These are phyloP conservation scores for Nemotelus pantherinus DNA, from an alignment of 2,888 invertebrate genomes.

Conservation along the genomic window DNA sequence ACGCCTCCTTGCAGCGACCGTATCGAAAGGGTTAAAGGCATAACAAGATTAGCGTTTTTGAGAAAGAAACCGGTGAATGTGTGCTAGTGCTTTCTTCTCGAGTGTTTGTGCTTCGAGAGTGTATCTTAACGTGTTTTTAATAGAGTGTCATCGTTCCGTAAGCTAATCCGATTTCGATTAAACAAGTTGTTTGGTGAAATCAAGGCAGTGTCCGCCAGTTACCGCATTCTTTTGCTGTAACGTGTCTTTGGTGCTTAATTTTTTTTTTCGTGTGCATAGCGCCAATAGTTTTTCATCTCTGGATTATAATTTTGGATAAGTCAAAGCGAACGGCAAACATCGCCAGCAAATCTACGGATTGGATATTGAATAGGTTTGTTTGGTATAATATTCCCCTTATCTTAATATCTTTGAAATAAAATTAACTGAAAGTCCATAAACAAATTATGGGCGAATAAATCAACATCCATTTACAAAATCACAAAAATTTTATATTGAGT, in stretches of 20 bases:
- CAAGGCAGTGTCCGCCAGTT: slow-evolving; percentile 24
- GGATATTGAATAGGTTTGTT: slow-evolving; percentile 1
- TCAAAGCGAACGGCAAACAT: neutral
- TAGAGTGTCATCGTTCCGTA: slow-evolving; percentile 42
- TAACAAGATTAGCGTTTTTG: neutral
- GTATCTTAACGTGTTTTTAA: slow-evolving; percentile 31
- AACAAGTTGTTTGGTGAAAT: slow-evolving; percentile 42
- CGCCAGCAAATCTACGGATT: neutral
- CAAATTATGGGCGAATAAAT: no score
- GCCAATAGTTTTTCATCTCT: slow-evolving; percentile 6
- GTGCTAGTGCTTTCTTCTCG: slow-evolving; percentile 29
- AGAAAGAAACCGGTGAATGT: slow-evolving; percentile 21
- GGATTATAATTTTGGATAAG: slow-evolving; percentile 31
- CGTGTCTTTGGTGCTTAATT: neutral
- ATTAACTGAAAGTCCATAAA: no score
- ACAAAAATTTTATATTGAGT: no score
- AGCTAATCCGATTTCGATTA: slow-evolving; percentile 41
- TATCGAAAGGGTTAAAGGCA: slow-evolving; percentile 30
- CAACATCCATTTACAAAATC: no score
- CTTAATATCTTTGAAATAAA: no score
- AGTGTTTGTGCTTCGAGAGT: slow-evolving; percentile 36
- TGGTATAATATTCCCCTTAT: neutral
- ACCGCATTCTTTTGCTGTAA: slow-evolving; percentile 22
- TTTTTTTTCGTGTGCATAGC: neutral
- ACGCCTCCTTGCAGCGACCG: neutral